Percentiles rank a stretch among this genome's conserved stretches.
Evolutionary conservation across 1,140 invertebrate genomes (phyloP).

Genomic region (Polypedilum vanderplanki): DNA sequence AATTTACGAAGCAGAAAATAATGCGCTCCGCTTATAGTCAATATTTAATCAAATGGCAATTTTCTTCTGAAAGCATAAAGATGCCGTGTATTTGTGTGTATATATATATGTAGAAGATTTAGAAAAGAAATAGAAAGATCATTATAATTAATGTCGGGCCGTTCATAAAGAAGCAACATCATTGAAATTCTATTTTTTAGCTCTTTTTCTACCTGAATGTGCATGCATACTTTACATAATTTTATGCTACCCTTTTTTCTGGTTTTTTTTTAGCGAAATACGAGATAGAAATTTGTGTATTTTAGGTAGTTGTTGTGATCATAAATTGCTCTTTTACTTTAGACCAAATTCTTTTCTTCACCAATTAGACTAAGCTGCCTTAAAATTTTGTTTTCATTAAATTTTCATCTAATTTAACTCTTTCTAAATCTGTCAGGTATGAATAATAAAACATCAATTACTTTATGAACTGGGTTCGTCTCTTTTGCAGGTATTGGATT

Average conservation of each 20-base stretch:
- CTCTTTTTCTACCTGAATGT: constrained; percentile 18
- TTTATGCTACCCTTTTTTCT: constrained; percentile 16
- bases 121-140: neutral
- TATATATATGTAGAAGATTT: neutral
- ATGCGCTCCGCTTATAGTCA: neutral
- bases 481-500: constrained; percentile 13
- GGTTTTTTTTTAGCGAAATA: neutral
- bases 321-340: neutral
- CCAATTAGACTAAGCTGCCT: no score
- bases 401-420: no score
- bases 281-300: neutral
- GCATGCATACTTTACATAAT: constrained; percentile 25
- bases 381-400: no score
- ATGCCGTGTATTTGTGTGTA: neutral
- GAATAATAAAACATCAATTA: no score
- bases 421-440: no score
- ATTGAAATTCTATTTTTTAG: constrained; percentile 13
- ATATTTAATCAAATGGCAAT: constrained; percentile 3
- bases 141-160: constrained; percentile 5
- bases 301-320: neutral
- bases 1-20: neutral
- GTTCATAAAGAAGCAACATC: neutral
- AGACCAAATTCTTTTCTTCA: no score
- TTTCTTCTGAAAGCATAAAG: constrained; percentile 19
- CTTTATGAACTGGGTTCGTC: neutral